phyloP scores from a whole-genome alignment of 2,888 invertebrate genomes.

The Coremacera marginata region DNA sequence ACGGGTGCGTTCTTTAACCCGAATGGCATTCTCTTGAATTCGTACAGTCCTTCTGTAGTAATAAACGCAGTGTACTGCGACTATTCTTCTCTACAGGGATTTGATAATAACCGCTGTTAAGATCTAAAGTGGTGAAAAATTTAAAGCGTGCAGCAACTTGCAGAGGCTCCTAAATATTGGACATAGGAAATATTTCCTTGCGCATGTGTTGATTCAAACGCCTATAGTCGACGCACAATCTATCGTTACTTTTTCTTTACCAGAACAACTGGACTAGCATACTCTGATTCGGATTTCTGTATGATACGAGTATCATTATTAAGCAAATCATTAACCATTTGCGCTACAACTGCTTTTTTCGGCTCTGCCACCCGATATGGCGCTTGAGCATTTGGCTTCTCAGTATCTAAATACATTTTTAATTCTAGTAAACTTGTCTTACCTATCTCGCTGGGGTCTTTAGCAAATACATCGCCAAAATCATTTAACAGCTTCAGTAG shows the following conservation, averaged over 20 bases:
- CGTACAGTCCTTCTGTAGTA: too few species aligned
- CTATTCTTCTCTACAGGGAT: slow-evolving; percentile 6
- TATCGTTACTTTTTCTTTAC: slow-evolving; percentile 7
- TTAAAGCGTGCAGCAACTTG: slow-evolving; percentile 32
- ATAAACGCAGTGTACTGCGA: slow-evolving; percentile 16
- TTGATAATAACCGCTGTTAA: too few species aligned
- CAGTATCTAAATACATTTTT: slow-evolving; percentile 25
- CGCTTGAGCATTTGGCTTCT: slow-evolving; percentile 28
- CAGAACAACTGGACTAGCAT: not conserved
- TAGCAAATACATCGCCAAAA: too few species aligned
- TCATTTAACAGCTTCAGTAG: too few species aligned
- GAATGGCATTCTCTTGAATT: too few species aligned
- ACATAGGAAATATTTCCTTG: slow-evolving; percentile 36
- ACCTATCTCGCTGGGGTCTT: slow-evolving; percentile 34
- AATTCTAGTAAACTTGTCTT: slow-evolving; percentile 29
- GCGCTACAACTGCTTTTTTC: slow-evolving; percentile 30
- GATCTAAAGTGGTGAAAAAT: slow-evolving; percentile 30
- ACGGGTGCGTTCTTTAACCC: too few species aligned
- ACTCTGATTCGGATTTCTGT: slow-evolving; percentile 9
- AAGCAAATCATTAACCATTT: slow-evolving; percentile 30
- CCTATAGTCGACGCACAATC: slow-evolving; percentile 23
- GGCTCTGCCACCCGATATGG: slow-evolving; percentile 36
- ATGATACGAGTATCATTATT: slow-evolving; percentile 32
- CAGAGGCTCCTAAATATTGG: slow-evolving; percentile 29
- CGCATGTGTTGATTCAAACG: slow-evolving; percentile 8